phyloP scores from a whole-genome alignment of 2,797 vertebrate genomes.

The Chelmon rostratus region DNA sequence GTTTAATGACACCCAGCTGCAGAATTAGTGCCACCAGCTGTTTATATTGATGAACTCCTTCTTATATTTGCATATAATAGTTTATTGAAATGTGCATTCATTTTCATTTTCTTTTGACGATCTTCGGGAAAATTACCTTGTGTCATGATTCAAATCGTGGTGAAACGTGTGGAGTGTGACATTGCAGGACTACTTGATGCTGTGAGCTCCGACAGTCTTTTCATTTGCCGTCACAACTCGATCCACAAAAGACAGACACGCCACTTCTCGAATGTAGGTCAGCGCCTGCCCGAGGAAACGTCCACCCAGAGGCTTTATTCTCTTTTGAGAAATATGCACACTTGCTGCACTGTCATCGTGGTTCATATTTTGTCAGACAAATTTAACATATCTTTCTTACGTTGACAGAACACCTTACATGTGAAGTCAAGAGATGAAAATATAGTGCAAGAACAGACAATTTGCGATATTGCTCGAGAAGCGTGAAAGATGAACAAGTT shows the following conservation, averaged over 20 bases:
- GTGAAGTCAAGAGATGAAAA: not conserved
- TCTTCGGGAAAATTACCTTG: not conserved
- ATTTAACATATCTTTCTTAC: not conserved
- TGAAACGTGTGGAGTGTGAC: not conserved
- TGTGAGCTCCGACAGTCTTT: not conserved
- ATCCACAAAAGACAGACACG: not conserved
- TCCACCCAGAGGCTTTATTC: not conserved
- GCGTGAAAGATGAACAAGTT: constrained; percentile 3
- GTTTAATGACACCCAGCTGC: not conserved
- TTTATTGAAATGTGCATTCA: not conserved
- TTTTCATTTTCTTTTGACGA: not conserved
- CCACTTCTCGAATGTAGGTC: not conserved
- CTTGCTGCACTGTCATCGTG: not conserved
- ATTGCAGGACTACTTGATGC: no score
- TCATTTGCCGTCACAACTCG: not conserved
- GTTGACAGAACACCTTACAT: not conserved
- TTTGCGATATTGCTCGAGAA: constrained; percentile 7
- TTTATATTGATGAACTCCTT: not conserved
- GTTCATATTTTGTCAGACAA: no score
- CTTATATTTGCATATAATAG: not conserved
- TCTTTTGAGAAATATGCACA: constrained; percentile 5
- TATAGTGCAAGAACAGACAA: constrained; percentile 12
- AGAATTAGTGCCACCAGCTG: not conserved
- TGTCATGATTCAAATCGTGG: not conserved
- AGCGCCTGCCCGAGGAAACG: not conserved